Evolutionary conservation across 2,797 vertebrate genomes (phyloP).

Genomic region (Sebastes cheni): DNA sequence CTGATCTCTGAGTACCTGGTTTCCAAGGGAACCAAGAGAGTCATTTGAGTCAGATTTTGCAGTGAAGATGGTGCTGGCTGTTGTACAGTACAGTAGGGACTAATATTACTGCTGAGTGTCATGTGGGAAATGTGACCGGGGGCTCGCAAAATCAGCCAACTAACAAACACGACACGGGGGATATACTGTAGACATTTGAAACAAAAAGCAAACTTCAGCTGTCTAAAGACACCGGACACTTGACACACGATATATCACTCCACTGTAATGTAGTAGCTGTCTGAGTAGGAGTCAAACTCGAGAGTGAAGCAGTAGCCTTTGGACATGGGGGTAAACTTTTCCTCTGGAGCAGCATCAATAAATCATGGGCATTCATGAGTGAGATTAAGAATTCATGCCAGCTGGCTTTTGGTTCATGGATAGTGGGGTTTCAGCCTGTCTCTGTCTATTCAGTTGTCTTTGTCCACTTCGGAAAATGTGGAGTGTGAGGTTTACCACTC

Average conservation of each 20-base stretch:
- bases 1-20: constrained; percentile 80
- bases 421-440: constrained; percentile 34
- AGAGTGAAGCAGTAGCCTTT: constrained; percentile 49
- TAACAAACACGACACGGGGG: neutral
- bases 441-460: constrained; percentile 41
- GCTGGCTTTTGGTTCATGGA: constrained; percentile 72
- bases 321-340: constrained; percentile 67
- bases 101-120: constrained; percentile 35
- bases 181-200: constrained; percentile 25
- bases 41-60: constrained; percentile 69
- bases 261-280: constrained; percentile 41
- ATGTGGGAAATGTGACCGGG: constrained; percentile 3
- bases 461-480: constrained; percentile 46
- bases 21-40: constrained; percentile 82
- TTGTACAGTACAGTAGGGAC: constrained; percentile 34
- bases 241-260: constrained; percentile 54
- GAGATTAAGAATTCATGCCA: constrained; percentile 82
- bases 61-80: constrained; percentile 39
- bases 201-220: constrained; percentile 27
- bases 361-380: constrained; percentile 78
- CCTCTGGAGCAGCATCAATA: constrained; percentile 76
- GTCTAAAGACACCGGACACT: constrained; percentile 47
- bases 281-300: constrained; percentile 41
- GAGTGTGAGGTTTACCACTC: neutral
- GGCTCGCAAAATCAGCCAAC: constrained; percentile 19